Evolutionary conservation across 2,797 vertebrate species (phyloP).

Genomic region (Bradypodion pumilum): DNA sequence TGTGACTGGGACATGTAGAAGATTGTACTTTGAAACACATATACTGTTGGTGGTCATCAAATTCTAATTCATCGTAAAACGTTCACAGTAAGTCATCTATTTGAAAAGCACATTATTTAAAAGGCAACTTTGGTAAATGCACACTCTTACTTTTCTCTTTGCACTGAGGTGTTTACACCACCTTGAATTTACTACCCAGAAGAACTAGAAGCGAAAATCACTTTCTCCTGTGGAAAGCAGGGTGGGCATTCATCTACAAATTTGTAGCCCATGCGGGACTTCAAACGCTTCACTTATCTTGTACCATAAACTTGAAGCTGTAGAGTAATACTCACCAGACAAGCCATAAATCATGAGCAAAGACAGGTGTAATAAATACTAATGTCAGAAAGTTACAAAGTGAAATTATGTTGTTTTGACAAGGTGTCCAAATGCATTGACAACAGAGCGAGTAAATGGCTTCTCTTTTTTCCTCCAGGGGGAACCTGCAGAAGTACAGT

Average conservation of each 20-base stretch:
- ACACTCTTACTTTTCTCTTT: neutral
- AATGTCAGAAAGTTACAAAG: slow-evolving; percentile 82
- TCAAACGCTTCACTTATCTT: slow-evolving; percentile 85
- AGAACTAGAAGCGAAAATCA: slow-evolving; percentile 40
- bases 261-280: slow-evolving; percentile 64
- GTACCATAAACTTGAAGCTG: slow-evolving; percentile 78
- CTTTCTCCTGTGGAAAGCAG: slow-evolving; percentile 48
- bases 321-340: slow-evolving; percentile 84
- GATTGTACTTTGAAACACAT: too few species aligned
- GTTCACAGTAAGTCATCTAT: slow-evolving; percentile 8
- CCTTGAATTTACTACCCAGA: slow-evolving; percentile 48
- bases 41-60: neutral
- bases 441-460: slow-evolving; percentile 76
- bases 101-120: neutral
- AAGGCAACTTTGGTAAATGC: neutral
- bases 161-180: neutral
- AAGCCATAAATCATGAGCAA: slow-evolving; percentile 92
- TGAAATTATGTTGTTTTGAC: slow-evolving; percentile 90
- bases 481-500: slow-evolving; percentile 42
- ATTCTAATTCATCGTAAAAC: slow-evolving; percentile 14
- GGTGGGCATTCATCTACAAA: slow-evolving; percentile 59
- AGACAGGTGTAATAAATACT: slow-evolving; percentile 83
- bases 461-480: slow-evolving; percentile 42
- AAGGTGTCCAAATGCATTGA: slow-evolving; percentile 83
- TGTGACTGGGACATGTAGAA: neutral